A percentile compares a stretch with the other conserved stretches of the same genome.
phyloP scores from a whole-genome alignment of 2,113 vertebrate species.

The Cyrtonyx montezumae region DNA sequence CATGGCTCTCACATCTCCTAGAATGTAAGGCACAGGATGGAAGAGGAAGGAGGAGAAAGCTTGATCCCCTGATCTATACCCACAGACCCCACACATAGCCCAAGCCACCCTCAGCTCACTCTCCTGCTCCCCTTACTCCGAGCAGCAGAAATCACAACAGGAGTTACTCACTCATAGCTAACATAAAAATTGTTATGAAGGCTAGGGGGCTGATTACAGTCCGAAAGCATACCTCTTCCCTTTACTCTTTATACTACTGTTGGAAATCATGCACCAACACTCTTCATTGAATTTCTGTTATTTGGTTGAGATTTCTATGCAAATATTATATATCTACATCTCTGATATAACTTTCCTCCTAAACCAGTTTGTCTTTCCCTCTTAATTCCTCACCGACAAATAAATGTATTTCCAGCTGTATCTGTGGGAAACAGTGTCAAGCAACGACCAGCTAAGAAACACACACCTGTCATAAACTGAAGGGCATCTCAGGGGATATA shows the following conservation, averaged over 20 bases:
- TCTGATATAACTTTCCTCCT: slow-evolving; percentile 18
- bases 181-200: not conserved
- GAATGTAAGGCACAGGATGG: not conserved
- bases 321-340: not conserved
- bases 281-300: not conserved
- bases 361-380: not conserved
- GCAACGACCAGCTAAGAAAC: slow-evolving; percentile 73
- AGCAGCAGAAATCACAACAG: not conserved
- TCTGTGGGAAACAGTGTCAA: slow-evolving; percentile 72
- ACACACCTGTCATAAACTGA: slow-evolving; percentile 78
- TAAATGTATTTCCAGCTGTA: slow-evolving; percentile 79
- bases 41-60: not conserved
- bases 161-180: not conserved
- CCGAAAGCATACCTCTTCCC: not conserved
- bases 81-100: not conserved
- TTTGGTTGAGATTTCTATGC: slow-evolving; percentile 1
- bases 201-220: not conserved
- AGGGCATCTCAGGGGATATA: slow-evolving; percentile 71
- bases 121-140: not conserved
- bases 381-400: slow-evolving; percentile 63
- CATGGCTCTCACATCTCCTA: not conserved
- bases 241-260: not conserved
- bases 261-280: not conserved
- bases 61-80: not conserved
- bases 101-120: not conserved